A percentile compares a stretch with the other conserved stretches of the same genome.
Conservation (phyloP, 2,888 invertebrate genomes). For the Cephus pygmeus region DNA sequence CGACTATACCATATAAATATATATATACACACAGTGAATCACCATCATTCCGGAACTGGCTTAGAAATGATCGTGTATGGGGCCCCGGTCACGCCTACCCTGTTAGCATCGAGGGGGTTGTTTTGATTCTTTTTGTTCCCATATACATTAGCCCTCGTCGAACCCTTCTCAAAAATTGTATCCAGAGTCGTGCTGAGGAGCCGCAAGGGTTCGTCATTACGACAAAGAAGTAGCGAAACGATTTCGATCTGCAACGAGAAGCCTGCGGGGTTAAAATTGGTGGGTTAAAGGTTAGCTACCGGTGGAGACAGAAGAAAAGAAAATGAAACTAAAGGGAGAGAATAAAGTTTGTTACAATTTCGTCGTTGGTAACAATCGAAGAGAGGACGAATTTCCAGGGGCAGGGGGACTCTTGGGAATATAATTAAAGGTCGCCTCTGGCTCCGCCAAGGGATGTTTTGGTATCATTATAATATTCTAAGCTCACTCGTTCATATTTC, state of each 20-base stretch:
- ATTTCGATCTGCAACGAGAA: no score
- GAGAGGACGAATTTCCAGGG: conserved; percentile 8
- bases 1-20: background rate
- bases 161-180: no score
- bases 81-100: no score
- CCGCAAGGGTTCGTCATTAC: no score
- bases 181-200: no score
- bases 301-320: background rate
- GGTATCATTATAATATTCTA: conserved; percentile 55
- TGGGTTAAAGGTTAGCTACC: background rate
- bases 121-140: no score
- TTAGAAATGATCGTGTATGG: no score
- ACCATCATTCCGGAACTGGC: conserved; percentile 12
- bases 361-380: conserved; percentile 33
- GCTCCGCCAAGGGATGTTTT: conserved; percentile 59
- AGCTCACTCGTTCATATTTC: no score
- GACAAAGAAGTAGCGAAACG: no score
- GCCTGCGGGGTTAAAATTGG: conserved; percentile 28
- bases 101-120: no score
- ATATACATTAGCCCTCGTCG: no score
- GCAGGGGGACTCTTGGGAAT: conserved; percentile 38
- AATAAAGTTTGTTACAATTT: conserved; percentile 24
- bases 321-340: background rate
- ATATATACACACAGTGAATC: conserved; percentile 15
- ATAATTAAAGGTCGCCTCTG: conserved; percentile 54